These are phyloP conservation scores for Tetraneura akinire DNA, from an alignment of 1,140 invertebrate species.

Conservation along the genomic window DNA sequence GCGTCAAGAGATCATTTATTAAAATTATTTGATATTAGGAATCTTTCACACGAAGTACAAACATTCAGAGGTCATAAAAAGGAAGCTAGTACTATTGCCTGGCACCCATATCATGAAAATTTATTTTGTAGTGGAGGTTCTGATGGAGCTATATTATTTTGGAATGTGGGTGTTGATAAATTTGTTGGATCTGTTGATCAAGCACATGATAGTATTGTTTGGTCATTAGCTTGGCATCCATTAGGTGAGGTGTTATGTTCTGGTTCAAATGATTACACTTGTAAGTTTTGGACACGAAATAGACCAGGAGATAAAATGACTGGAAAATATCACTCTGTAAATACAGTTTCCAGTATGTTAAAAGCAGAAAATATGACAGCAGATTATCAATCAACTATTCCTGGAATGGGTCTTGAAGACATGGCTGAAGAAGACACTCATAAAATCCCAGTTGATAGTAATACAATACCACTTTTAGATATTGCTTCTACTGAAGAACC, in stretches of 20 bases:
- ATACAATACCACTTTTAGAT: constrained; percentile 84
- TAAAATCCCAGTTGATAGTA: constrained; percentile 58
- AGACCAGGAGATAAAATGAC: constrained; percentile 96
- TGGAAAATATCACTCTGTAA: constrained; percentile 91
- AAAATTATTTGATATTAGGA: constrained; percentile 97
- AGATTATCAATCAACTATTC: constrained; percentile 77
- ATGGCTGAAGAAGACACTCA: constrained; percentile 68
- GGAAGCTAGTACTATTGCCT: constrained; percentile 94
- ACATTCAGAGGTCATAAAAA: constrained; percentile 98
- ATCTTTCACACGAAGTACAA: constrained; percentile 90
- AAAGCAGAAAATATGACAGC: constrained; percentile 41
- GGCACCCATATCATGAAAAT: constrained; percentile 97
- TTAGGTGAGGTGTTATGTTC: constrained; percentile 97
- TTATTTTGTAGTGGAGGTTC: constrained; percentile 96
- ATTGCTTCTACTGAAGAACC: constrained; percentile 75
- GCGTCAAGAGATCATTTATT: constrained; percentile 96
- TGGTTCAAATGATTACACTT: constrained; percentile 97
- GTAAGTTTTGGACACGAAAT: constrained; percentile 99
- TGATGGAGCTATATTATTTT: constrained; percentile 96
- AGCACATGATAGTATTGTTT: constrained; percentile 98
- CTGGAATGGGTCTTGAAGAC: constrained; percentile 94
- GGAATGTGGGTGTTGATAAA: constrained; percentile 94
- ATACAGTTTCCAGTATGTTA: constrained; percentile 78
- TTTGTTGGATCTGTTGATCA: constrained; percentile 97
- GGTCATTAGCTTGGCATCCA: constrained; percentile 99